Evolutionary conservation across 2,797 vertebrate genomes (phyloP).

Genomic region (Poecilia gillii): DNA sequence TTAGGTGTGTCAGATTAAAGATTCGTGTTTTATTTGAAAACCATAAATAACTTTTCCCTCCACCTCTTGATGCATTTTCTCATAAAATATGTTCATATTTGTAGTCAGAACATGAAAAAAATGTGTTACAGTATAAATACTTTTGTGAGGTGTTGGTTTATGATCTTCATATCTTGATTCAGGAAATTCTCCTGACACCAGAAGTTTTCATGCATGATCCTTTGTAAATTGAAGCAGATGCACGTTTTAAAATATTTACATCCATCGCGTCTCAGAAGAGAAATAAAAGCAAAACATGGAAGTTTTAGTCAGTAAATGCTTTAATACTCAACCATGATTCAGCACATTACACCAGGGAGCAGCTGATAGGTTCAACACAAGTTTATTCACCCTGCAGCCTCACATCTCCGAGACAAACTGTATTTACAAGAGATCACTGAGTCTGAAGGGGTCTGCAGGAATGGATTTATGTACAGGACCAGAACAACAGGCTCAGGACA

Average conservation of each 20-base stretch:
- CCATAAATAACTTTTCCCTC: neutral
- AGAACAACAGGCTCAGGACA: slow-evolving; percentile 43
- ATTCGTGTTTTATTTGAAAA: neutral
- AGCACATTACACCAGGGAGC: slow-evolving; percentile 66
- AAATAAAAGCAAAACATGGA: slow-evolving; percentile 24
- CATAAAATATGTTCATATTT: neutral
- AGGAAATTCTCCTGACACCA: neutral
- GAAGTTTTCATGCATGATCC: neutral
- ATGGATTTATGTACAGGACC: slow-evolving; percentile 59
- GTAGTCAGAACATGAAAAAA: neutral
- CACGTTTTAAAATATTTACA: neutral
- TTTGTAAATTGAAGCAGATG: neutral
- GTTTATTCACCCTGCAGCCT: slow-evolving; percentile 17
- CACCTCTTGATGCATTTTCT: neutral
- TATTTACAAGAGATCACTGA: slow-evolving; percentile 61
- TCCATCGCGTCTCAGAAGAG: slow-evolving; percentile 2
- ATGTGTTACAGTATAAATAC: neutral
- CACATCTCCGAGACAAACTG: slow-evolving; percentile 28
- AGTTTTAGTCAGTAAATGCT: slow-evolving; percentile 52
- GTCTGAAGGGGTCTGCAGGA: slow-evolving; percentile 21
- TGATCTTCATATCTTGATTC: neutral
- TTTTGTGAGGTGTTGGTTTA: neutral
- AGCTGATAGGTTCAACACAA: slow-evolving; percentile 49
- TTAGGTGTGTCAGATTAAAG: neutral
- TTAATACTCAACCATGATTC: slow-evolving; percentile 76